These are phyloP conservation scores for Athene cunicularia DNA, from an alignment of 2,113 vertebrate genomes.

Conservation along the genomic window DNA sequence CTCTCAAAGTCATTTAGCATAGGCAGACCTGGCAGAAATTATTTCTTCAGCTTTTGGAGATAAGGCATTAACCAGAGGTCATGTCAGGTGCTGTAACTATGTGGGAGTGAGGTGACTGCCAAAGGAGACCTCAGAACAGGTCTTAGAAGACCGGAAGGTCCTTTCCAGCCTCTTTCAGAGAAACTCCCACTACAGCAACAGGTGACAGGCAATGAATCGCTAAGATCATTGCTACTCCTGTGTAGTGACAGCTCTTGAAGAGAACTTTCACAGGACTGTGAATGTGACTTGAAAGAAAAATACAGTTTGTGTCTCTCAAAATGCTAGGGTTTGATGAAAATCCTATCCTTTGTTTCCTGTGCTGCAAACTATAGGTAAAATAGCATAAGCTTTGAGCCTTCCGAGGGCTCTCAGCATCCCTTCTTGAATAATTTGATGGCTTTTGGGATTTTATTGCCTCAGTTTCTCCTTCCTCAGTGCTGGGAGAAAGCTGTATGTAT, in stretches of 20 bases:
- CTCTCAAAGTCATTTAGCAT: background rate
- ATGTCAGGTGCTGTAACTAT: background rate
- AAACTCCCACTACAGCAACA: background rate
- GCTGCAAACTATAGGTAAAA: background rate
- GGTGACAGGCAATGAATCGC: background rate
- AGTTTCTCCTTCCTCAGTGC: constrained; percentile 9
- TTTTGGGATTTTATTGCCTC: constrained; percentile 35
- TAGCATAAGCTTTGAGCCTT: background rate
- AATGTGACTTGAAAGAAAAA: background rate
- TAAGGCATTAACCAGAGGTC: background rate
- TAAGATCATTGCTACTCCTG: background rate
- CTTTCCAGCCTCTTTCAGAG: background rate
- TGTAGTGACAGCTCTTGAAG: background rate
- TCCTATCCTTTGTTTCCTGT: background rate
- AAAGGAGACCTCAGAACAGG: background rate
- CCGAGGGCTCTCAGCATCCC: background rate
- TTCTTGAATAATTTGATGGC: background rate
- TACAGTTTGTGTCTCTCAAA: background rate
- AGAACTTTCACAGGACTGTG: background rate
- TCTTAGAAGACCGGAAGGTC: background rate
- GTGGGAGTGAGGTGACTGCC: background rate
- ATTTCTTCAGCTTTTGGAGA: background rate
- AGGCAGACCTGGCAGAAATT: background rate
- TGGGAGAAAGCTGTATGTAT: background rate
- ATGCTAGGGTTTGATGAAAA: background rate